Evolutionary conservation across 2,888 invertebrate species (phyloP), one percentile per base, ranked within the genome.

Genomic region (Athalia cordata): DNA sequence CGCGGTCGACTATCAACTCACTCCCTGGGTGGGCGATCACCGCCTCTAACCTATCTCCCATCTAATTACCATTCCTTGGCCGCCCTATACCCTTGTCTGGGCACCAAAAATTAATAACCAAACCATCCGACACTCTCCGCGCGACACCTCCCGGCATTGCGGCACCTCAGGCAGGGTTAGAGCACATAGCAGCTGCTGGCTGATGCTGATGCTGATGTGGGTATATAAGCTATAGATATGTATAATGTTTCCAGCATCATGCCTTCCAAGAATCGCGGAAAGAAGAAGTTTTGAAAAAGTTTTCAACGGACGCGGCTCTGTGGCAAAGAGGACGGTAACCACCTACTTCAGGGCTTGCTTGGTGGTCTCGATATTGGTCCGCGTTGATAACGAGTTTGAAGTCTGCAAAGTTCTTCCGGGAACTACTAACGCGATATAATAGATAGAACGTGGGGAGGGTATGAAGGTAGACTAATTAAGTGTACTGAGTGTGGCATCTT

Each of bases 371-470:
- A 72, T 81, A 81, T 80, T 82, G 83, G 82, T 81, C 80, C 78
- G 80, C 82, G 82, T 82, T 83, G 81, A 83, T 83, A 84, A 84
- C 81, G 83, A 86, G 83, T 84, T 83, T 82, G 78, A 81, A 79
- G 85, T 85, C 85, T 85, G 83, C 82, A 85, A 85, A 84, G 83
- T 85, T 85, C 72, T 47, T 59, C 72, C 59, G 72, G 72, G 45
- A 57, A n/a, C 57, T 72, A 29, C 29, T 29, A 29, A 29, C 70
- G 52, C 8, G 70, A 59, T 59, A 72, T 47, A 72, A 72, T 72
- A 72, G 57, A 59, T 72, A 45, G 59, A 72, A 72, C 57, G 72
- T 47, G n/a, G 15, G 47, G 8, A 47, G 59, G 59, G 52, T 29
- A 47, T 47, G 59, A 47, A 72, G 59, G 15, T 72, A 59, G 72